phyloP scores from a whole-genome alignment of 2,888 invertebrate species.

The Eulithis testata region DNA sequence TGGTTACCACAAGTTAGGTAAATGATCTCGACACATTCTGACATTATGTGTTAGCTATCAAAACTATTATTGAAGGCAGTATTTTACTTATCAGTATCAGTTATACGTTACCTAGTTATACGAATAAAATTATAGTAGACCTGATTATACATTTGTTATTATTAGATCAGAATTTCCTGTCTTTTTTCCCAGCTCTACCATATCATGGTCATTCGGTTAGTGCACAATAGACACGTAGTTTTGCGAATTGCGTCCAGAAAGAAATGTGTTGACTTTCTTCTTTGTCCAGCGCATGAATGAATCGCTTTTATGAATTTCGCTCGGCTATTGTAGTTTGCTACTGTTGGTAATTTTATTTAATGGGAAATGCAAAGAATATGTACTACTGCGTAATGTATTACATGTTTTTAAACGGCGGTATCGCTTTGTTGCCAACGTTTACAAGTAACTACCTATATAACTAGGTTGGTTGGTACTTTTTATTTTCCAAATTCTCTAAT shows the following conservation, averaged over 20 bases:
- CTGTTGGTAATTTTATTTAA: conserved; percentile 21
- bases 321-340: conserved; percentile 27
- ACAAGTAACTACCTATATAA: too few species aligned
- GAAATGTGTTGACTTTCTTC: conserved; percentile 42
- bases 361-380: conserved; percentile 1
- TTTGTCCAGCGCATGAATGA: conserved; percentile 45
- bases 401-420: not conserved
- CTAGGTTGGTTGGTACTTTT: not conserved
- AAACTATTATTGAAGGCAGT: too few species aligned
- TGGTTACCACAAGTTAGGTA: too few species aligned
- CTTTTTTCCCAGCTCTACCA: conserved; percentile 4
- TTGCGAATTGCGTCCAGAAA: conserved; percentile 49
- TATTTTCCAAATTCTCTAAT: too few species aligned
- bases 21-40: too few species aligned
- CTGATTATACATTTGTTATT: too few species aligned
- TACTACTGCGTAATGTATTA: too few species aligned
- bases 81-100: too few species aligned
- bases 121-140: not conserved
- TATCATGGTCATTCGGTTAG: conserved; percentile 11
- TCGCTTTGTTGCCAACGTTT: conserved; percentile 8
- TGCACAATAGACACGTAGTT: conserved; percentile 34
- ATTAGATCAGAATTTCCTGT: not conserved
- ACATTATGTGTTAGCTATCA: too few species aligned
- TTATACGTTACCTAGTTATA: not conserved
- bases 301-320: conserved; percentile 34